Conservation (phyloP, 2,888 invertebrate species). For the Eubasilissa splendida region DNA sequence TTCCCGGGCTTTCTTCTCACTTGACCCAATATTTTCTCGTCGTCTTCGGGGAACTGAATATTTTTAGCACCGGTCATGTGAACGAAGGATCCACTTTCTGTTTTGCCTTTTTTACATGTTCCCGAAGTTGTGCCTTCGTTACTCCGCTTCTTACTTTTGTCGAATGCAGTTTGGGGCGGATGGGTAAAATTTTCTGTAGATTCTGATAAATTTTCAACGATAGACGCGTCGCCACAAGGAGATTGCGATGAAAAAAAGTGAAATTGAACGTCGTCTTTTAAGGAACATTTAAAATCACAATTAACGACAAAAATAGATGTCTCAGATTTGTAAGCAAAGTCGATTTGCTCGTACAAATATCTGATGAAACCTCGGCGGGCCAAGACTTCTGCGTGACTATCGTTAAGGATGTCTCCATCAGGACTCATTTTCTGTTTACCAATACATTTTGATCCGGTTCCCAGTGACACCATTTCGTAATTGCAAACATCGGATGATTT, state of each 20-base stretch:
- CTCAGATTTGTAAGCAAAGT: slow-evolving; percentile 63
- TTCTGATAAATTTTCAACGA: neutral
- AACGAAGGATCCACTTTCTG: neutral
- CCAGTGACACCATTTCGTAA: slow-evolving; percentile 82
- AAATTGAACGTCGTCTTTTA: slow-evolving; percentile 77
- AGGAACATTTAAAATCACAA: slow-evolving; percentile 64
- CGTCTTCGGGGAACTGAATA: slow-evolving; percentile 2
- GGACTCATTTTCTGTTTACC: slow-evolving; percentile 79
- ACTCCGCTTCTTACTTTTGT: neutral
- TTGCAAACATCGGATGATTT: slow-evolving; percentile 64
- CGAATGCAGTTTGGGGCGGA: neutral
- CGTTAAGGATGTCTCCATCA: slow-evolving; percentile 83
- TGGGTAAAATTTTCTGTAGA: neutral
- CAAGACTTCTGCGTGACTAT: slow-evolving; percentile 94
- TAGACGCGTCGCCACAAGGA: slow-evolving; percentile 96
- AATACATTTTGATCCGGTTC: slow-evolving; percentile 94
- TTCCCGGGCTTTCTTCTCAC: slow-evolving; percentile 92
- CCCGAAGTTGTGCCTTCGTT: neutral
- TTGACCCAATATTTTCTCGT: slow-evolving; percentile 78
- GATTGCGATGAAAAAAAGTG: slow-evolving; percentile 90
- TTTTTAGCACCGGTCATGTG: neutral
- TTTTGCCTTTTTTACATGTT: neutral
- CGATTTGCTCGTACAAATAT: slow-evolving; percentile 80
- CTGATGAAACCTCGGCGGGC: slow-evolving; percentile 87
- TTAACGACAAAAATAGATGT: slow-evolving; percentile 64